Evolutionary conservation across 2,888 invertebrate genomes (phyloP).

Genomic region (Lycaena phlaeas): DNA sequence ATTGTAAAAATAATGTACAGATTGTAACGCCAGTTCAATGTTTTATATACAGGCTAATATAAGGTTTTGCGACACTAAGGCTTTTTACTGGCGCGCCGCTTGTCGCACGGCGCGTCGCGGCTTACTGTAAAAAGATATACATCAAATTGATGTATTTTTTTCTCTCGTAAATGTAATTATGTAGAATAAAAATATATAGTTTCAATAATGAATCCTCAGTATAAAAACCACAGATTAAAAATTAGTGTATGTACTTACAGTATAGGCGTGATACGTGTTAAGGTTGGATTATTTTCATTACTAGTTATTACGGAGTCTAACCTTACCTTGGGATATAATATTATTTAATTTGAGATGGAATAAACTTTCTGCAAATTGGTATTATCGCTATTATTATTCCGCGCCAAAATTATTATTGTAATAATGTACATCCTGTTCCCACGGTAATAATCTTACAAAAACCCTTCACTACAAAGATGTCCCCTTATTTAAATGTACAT

Average conservation of each 20-base stretch:
- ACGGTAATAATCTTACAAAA: too few species aligned
- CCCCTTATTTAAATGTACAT: too few species aligned
- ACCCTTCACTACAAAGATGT: too few species aligned
- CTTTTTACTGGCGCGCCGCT: slow-evolving; percentile 10
- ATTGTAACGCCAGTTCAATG: slow-evolving; percentile 19
- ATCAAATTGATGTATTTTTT: slow-evolving; percentile 32
- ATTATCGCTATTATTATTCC: too few species aligned
- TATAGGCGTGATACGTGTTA: background rate
- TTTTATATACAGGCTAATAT: slow-evolving; percentile 15
- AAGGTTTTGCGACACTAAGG: slow-evolving; percentile 9
- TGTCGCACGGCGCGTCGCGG: slow-evolving; percentile 11
- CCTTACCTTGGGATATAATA: too few species aligned
- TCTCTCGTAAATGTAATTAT: slow-evolving; percentile 15
- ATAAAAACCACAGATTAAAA: slow-evolving; percentile 18
- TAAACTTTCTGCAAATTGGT: too few species aligned
- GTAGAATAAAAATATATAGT: slow-evolving; percentile 13
- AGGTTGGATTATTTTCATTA: background rate
- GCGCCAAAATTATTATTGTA: too few species aligned
- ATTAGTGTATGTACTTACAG: slow-evolving; percentile 20
- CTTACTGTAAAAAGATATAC: slow-evolving; percentile 16
- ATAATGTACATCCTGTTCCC: too few species aligned
- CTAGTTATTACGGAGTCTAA: slow-evolving; percentile 1
- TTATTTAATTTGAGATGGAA: too few species aligned
- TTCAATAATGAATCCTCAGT: slow-evolving; percentile 15
- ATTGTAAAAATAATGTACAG: slow-evolving; percentile 18